Evolutionary conservation across 2,113 vertebrate genomes (phyloP).

Genomic region (Pterophyllum scalare): DNA sequence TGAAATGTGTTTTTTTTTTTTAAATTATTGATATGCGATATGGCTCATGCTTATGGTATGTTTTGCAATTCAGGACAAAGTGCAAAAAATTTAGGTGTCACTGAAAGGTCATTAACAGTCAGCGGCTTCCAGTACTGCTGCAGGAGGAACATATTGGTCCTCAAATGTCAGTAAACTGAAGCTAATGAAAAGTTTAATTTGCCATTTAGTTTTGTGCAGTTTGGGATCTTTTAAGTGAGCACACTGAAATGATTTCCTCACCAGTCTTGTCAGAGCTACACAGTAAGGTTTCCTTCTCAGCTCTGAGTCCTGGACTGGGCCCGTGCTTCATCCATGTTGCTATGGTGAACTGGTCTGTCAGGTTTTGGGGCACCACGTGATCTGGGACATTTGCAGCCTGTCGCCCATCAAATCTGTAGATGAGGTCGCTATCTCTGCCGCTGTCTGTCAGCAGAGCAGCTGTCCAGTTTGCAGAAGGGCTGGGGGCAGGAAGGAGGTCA

Average conservation of each 20-base stretch:
- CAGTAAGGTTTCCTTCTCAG: slow-evolving; percentile 96
- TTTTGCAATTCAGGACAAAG: not conserved
- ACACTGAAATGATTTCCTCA: slow-evolving; percentile 54
- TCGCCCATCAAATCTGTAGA: slow-evolving; percentile 94
- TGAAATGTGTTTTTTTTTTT: not conserved
- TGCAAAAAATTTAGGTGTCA: not conserved
- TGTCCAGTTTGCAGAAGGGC: slow-evolving; percentile 91
- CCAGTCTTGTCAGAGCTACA: slow-evolving; percentile 99
- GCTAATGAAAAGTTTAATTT: not conserved
- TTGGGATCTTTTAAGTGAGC: not conserved
- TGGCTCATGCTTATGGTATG: not conserved
- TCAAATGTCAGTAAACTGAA: not conserved
- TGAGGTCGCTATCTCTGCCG: slow-evolving; percentile 87
- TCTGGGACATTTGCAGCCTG: slow-evolving; percentile 95
- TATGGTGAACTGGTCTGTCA: slow-evolving; percentile 97
- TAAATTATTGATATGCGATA: not conserved
- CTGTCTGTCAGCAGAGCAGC: slow-evolving; percentile 89
- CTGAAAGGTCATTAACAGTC: not conserved
- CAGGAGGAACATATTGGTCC: not conserved
- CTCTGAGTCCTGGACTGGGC: slow-evolving; percentile 91
- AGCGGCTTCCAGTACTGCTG: not conserved
- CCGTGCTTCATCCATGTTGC: slow-evolving; percentile 98
- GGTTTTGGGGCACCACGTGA: slow-evolving; percentile 92
- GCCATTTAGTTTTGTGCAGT: not conserved
- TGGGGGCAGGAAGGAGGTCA: slow-evolving; percentile 92